Percentiles rank a stretch among this genome's conserved stretches.
phyloP scores from a whole-genome alignment of 2,797 vertebrate species.

The Darevskia nairensis region DNA sequence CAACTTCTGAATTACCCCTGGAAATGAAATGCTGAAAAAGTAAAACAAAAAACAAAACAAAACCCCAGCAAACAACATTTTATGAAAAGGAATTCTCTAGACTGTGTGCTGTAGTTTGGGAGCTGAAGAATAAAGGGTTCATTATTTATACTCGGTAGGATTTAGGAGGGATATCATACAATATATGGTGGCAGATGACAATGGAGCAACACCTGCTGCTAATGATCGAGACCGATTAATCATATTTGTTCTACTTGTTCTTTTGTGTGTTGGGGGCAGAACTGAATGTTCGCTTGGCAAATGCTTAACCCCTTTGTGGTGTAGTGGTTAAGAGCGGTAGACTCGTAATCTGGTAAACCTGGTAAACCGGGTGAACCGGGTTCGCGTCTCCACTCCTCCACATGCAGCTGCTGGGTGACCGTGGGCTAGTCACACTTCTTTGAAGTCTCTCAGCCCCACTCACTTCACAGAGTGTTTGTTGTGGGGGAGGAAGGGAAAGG shows the following conservation, averaged over 20 bases:
- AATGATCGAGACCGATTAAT: slow-evolving; percentile 29
- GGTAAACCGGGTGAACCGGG: too few relatives aligned
- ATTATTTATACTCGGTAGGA: slow-evolving; percentile 1
- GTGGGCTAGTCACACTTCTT: too few relatives aligned
- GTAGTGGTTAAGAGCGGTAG: too few relatives aligned
- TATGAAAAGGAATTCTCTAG: slow-evolving; percentile 30
- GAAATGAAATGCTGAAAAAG: not conserved
- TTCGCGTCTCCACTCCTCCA: too few relatives aligned
- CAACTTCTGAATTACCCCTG: not conserved
- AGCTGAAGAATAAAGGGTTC: slow-evolving; percentile 15
- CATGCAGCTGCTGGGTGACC: too few relatives aligned
- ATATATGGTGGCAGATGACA: slow-evolving; percentile 29
- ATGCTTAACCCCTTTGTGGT: not conserved
- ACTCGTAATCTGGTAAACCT: too few relatives aligned
- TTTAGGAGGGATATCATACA: not conserved
- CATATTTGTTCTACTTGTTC: slow-evolving; percentile 26
- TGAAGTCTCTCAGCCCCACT: too few relatives aligned
- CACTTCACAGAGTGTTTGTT: too few relatives aligned
- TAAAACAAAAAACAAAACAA: not conserved
- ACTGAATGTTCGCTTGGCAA: not conserved
- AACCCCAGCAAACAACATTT: not conserved
- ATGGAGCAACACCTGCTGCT: slow-evolving; percentile 32
- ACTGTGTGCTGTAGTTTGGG: slow-evolving; percentile 37
- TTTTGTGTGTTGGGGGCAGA: slow-evolving; percentile 3
- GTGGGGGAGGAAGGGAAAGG: too few relatives aligned